Percentiles rank a stretch among this genome's conserved stretches.
These are phyloP conservation scores for Ancistrus triradiatus DNA, from an alignment of 2,113 vertebrate genomes.

Conservation along the genomic window DNA sequence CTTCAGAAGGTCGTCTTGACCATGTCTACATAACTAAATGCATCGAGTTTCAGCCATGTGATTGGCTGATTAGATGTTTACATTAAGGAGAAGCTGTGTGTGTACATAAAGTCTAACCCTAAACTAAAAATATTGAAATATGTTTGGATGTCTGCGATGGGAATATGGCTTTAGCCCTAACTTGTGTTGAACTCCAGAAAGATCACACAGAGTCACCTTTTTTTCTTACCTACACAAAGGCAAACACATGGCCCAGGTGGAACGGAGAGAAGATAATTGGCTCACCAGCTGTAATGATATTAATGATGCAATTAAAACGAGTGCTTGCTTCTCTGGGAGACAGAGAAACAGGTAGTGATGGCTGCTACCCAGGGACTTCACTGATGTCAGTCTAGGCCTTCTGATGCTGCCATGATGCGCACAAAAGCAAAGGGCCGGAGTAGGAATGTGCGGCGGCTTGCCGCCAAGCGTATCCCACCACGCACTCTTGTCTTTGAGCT, in stretches of 20 bases:
- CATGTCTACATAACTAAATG: too few species aligned
- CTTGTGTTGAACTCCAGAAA: too few species aligned
- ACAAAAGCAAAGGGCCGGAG: constrained; percentile 49
- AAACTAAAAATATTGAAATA: too few species aligned
- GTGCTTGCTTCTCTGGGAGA: constrained; percentile 50
- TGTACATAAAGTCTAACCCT: too few species aligned
- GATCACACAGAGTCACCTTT: constrained; percentile 11
- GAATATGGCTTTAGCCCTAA: too few species aligned
- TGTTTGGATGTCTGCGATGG: too few species aligned
- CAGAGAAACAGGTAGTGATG: constrained; percentile 60
- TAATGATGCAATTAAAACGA: constrained; percentile 62
- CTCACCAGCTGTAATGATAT: constrained; percentile 56
- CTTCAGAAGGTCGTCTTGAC: too few species aligned
- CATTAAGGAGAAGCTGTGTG: too few species aligned
- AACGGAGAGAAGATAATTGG: constrained; percentile 54
- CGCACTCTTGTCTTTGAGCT: constrained; percentile 58
- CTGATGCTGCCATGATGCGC: constrained; percentile 59
- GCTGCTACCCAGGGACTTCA: constrained; percentile 59
- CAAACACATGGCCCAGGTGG: constrained; percentile 46
- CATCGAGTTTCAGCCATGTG: too few species aligned
- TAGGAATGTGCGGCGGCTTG: constrained; percentile 32
- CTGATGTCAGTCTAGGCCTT: constrained; percentile 61
- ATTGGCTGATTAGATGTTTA: too few species aligned
- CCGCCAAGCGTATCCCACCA: constrained; percentile 55
- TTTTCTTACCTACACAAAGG: constrained; percentile 4